A percentile compares a stretch with the other conserved stretches of the same genome.
Evolutionary conservation across 30 jellyfish, hydroid and myxozoan genomes (phyloP).

Genomic region (Morbakka virulenta): DNA sequence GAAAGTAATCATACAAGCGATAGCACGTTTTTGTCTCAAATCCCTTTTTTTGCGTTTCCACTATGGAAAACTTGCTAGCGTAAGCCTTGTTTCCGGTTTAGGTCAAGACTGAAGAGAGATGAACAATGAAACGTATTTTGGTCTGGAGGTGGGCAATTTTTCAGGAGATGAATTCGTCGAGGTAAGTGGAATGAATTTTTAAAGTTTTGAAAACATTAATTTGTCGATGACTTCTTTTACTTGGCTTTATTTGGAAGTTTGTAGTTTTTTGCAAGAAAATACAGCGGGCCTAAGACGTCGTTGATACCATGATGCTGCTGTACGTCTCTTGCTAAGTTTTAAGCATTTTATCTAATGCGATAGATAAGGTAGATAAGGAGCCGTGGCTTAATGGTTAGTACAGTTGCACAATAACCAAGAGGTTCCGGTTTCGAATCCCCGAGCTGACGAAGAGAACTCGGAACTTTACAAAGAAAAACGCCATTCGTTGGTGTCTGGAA

Average conservation of each 20-base stretch:
- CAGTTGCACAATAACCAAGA: no score
- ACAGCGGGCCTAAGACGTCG: constrained; percentile 18
- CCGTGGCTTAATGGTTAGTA: no score
- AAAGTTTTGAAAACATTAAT: neutral
- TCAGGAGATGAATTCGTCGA: constrained; percentile 36
- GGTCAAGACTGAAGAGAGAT: constrained; percentile 8
- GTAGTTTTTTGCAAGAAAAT: constrained; percentile 10
- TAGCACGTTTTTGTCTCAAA: constrained; percentile 45
- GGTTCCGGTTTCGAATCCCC: no score
- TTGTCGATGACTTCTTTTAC: neutral
- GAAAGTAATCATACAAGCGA: constrained; percentile 30
- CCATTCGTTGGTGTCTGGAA: no score
- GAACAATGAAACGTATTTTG: constrained; percentile 16
- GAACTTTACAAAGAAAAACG: no score
- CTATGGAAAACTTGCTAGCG: constrained; percentile 27
- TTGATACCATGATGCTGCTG: neutral
- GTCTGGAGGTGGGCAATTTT: constrained; percentile 31
- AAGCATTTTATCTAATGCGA: no score
- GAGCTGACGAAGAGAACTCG: no score
- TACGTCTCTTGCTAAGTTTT: no score
- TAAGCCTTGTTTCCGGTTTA: constrained; percentile 50
- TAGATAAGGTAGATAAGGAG: no score
- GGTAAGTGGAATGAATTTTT: constrained; percentile 26
- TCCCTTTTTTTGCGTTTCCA: constrained; percentile 49
- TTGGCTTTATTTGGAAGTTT: neutral